Evolutionary conservation across 2,113 vertebrate species (phyloP).

Genomic region (Urocitellus parryii): DNA sequence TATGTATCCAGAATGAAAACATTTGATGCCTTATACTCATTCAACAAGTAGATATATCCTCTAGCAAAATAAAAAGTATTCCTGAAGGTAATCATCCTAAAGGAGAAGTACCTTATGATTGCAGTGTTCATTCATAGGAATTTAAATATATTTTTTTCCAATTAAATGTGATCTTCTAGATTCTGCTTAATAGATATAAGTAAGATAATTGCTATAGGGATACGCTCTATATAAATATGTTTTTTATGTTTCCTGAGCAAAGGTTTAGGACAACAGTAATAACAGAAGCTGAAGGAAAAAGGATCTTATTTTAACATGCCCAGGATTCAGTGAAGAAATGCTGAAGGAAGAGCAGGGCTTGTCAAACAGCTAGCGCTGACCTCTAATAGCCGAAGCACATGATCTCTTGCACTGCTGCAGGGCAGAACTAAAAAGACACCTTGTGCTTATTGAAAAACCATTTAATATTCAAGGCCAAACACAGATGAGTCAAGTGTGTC

Average conservation of each 20-base stretch:
- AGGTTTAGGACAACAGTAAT: not conserved
- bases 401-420: not conserved
- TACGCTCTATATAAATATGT: not conserved
- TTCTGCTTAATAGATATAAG: not conserved
- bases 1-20: not conserved
- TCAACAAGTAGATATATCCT: not conserved
- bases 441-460: slow-evolving; percentile 51
- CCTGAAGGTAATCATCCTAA: not conserved
- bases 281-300: not conserved
- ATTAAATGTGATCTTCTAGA: not conserved
- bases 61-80: not conserved
- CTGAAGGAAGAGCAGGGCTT: not conserved
- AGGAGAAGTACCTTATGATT: not conserved
- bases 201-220: not conserved
- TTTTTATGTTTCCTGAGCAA: not conserved
- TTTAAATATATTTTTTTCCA: not conserved
- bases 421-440: slow-evolving; percentile 60
- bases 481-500: slow-evolving; percentile 53
- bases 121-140: not conserved
- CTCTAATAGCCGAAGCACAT: slow-evolving; percentile 4
- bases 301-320: not conserved
- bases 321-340: not conserved
- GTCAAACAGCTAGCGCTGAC: slow-evolving; percentile 7
- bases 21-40: not conserved
- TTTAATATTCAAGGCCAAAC: slow-evolving; percentile 63